Evolutionary conservation across 2,113 vertebrate genomes (phyloP).

Genomic region (Coreoperca whiteheadi): DNA sequence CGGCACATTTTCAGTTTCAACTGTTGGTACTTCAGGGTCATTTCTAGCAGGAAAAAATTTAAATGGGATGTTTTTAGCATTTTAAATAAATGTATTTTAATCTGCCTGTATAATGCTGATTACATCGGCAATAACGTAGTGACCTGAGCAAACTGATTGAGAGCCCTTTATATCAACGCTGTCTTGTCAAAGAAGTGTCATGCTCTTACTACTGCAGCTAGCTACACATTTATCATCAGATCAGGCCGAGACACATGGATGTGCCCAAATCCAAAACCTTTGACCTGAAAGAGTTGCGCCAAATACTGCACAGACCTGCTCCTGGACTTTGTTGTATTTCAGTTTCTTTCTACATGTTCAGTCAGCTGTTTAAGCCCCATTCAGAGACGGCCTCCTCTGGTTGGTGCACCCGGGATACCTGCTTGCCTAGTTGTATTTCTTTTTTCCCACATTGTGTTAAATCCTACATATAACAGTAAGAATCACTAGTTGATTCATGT

Average conservation of each 20-base stretch:
- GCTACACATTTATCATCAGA: constrained; percentile 9
- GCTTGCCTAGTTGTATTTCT: neutral
- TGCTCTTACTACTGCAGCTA: constrained; percentile 36
- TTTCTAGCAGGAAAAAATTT: neutral
- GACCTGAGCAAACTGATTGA: neutral
- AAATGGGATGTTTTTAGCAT: neutral
- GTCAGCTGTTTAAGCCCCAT: neutral
- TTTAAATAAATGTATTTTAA: constrained; percentile 4
- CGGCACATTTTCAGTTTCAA: constrained; percentile 4
- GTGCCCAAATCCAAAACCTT: neutral
- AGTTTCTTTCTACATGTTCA: neutral
- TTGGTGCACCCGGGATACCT: neutral
- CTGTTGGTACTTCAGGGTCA: constrained; percentile 40
- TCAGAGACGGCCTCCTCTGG: neutral
- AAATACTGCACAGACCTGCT: constrained; percentile 56
- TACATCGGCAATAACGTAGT: constrained; percentile 42
- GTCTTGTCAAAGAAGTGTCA: constrained; percentile 9
- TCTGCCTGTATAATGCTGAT: neutral
- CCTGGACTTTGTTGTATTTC: neutral
- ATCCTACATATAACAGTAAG: neutral
- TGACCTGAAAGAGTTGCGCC: constrained; percentile 11
- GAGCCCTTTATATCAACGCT: constrained; percentile 18
- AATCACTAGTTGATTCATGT: constrained; percentile 11
- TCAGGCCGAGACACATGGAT: constrained; percentile 25
- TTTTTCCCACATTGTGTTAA: neutral